Conservation (phyloP, 2,113 vertebrate species). For the Gymnorhina tibicen region DNA sequence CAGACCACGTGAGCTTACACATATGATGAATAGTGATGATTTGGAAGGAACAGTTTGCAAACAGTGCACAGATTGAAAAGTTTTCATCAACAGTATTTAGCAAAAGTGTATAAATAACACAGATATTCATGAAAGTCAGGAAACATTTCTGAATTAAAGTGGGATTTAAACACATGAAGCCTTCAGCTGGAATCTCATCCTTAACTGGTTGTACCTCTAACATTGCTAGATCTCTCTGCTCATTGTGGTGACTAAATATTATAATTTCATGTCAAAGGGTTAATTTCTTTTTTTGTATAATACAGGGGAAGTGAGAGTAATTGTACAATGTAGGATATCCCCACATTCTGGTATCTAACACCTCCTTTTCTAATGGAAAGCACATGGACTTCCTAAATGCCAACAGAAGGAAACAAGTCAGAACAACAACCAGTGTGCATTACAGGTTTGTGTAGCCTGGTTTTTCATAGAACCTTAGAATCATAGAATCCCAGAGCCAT, state of each 20-base stretch:
- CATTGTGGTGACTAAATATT: neutral
- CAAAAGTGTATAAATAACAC: conserved; percentile 7
- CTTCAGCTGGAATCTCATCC: neutral
- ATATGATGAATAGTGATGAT: conserved; percentile 36
- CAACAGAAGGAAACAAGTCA: neutral
- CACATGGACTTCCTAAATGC: neutral
- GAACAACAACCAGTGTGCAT: neutral
- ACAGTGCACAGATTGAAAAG: conserved; percentile 45
- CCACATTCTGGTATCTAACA: neutral
- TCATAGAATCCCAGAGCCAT: neutral
- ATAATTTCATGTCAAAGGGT: neutral
- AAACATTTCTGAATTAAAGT: conserved; percentile 8
- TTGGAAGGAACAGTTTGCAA: conserved; percentile 40
- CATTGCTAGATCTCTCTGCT: neutral
- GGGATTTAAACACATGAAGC: neutral
- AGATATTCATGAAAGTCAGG: neutral
- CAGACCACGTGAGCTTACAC: conserved; percentile 8
- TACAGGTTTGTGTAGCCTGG: neutral
- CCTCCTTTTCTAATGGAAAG: neutral
- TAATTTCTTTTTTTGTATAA: neutral
- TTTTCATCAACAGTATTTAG: neutral
- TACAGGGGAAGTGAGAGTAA: neutral
- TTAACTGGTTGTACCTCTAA: neutral
- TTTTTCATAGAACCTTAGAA: neutral
- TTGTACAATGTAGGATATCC: neutral